A percentile compares a stretch with the other conserved stretches of the same genome.
These are phyloP conservation scores for Chouioia cunea DNA, from an alignment of 2,888 invertebrate species.

Conservation along the genomic window DNA sequence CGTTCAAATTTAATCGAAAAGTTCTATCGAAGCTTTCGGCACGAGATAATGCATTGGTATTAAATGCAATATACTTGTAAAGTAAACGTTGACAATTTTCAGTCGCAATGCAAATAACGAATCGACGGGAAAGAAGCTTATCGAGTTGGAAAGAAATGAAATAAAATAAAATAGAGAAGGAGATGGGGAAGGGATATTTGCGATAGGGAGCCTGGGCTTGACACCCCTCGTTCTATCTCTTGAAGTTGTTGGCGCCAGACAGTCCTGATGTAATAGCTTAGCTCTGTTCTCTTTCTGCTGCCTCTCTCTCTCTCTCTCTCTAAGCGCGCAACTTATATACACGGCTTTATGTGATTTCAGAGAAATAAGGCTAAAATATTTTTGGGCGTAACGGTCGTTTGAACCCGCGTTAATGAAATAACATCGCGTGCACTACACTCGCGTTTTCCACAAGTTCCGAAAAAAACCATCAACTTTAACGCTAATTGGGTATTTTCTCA, in stretches of 20 bases:
- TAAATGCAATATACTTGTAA: too few relatives aligned
- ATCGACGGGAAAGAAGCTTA: background rate
- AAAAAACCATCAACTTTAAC: too few relatives aligned
- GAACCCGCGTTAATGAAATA: slow-evolving; percentile 17
- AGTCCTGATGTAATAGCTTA: slow-evolving; percentile 34
- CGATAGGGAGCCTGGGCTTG: slow-evolving; percentile 6
- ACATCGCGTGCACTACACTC: slow-evolving; percentile 3
- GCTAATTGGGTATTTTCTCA: too few relatives aligned
- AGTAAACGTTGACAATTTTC: too few relatives aligned
- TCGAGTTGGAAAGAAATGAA: background rate
- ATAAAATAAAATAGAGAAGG: background rate
- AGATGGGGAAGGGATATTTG: slow-evolving; percentile 3
- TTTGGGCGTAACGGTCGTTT: slow-evolving; percentile 4
- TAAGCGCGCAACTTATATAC: too few relatives aligned
- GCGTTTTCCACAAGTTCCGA: too few relatives aligned
- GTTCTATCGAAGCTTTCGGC: too few relatives aligned
- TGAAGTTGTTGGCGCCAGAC: slow-evolving; percentile 34
- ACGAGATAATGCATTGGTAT: too few relatives aligned
- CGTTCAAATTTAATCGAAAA: too few relatives aligned
- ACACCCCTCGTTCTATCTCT: slow-evolving; percentile 21
- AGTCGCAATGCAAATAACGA: too few relatives aligned
- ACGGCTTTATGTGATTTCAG: slow-evolving; percentile 26
- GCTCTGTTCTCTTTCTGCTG: slow-evolving; percentile 4
- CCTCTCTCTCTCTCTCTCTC: too few relatives aligned
- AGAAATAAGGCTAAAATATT: slow-evolving; percentile 33